Base-by-base conservation (phyloP, 2,888 invertebrate genomes). In the Synergus umbraculus region DNA sequence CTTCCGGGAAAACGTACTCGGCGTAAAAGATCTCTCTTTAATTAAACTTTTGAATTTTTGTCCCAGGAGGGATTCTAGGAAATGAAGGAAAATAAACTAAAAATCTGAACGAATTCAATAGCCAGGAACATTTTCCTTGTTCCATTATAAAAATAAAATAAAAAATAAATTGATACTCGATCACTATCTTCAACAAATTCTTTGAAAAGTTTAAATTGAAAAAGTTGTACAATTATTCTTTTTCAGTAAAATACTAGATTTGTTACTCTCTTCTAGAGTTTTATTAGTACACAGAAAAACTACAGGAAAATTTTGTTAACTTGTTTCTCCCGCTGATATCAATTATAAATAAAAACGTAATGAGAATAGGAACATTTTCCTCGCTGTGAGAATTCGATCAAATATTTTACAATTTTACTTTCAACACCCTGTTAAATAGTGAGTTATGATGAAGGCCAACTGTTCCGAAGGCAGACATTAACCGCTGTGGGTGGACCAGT, bases 401-500 rank as follows among this genome's bases (percentile, higher is more conserved):
- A 46, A 46, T 46, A 65, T n/a, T 66, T 66, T 43, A 43, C 43
- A 66, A n/a, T 54, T 69, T 69, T 67, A 46, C 49, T 49, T 22
- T 73, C 37, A 54, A 9, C 41, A 1, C 54, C n/a, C 18, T 22
- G 10, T 22, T 22, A 4, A 22, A 54, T 37, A 37, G 54, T 73
- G 49, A 37, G 13, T 67, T 13, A 37, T 7, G 37, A n/a, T n/a
- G 15, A 37, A 73, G 54, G 54, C 54, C 54, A 13, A 37, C 73
- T 54, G 54, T 73, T 73, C 73, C 43, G 18, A 13, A 22, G 60
- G 37, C 58, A 46, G 78, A 78, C 81, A 82, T 80, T 81, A 81
- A 81, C 80, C 79, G 81, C 80, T 77, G 83, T 81, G 81, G 65
- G 63, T 76, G 65, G 78, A 79, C 79, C 79, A 79, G 78, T 66